A percentile compares a stretch with the other conserved stretches of the same genome.
phyloP scores from a whole-genome alignment of 2,113 vertebrate genomes.

The Speoplatyrhinus poulsoni region DNA sequence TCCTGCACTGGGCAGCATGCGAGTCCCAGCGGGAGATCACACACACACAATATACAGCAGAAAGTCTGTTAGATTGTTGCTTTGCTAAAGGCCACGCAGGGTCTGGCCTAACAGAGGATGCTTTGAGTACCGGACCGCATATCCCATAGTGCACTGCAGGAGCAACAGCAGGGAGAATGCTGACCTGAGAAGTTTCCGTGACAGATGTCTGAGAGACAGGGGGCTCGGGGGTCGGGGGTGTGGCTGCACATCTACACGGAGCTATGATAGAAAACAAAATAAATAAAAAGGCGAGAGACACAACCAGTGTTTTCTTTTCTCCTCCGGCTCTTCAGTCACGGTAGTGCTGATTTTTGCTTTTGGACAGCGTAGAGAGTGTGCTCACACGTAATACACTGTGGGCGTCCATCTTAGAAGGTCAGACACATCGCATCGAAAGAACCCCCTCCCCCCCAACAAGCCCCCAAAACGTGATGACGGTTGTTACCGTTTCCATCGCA shows the following conservation, averaged over 20 bases:
- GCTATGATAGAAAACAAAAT: conserved; percentile 58
- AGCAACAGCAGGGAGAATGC: conserved; percentile 72
- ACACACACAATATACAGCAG: conserved; percentile 72
- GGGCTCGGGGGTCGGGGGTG: conserved; percentile 13
- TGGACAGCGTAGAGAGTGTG: conserved; percentile 60
- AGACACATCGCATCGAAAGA: conserved; percentile 26
- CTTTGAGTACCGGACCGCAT: conserved; percentile 54
- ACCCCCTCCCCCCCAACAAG: conserved; percentile 37
- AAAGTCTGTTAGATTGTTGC: conserved; percentile 43
- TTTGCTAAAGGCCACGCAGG: conserved; percentile 53
- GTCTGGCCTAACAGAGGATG: conserved; percentile 50
- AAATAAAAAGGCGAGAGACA: conserved; percentile 58
- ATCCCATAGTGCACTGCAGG: conserved; percentile 73
- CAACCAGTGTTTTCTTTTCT: conserved; percentile 35
- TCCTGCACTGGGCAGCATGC: conserved; percentile 72
- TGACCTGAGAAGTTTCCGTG: conserved; percentile 77
- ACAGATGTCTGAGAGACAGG: conserved; percentile 59
- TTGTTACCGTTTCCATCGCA: neutral
- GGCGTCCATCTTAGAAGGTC: conserved; percentile 37
- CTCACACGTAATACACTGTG: conserved; percentile 55
- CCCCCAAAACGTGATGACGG: no score
- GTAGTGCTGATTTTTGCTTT: conserved; percentile 23
- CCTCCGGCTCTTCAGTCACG: conserved; percentile 59
- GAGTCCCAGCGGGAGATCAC: conserved; percentile 68
- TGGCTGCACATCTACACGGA: conserved; percentile 41